These are phyloP conservation scores for Euspilapteryx auroguttella DNA, from an alignment of 2,888 invertebrate species.

Conservation along the genomic window DNA sequence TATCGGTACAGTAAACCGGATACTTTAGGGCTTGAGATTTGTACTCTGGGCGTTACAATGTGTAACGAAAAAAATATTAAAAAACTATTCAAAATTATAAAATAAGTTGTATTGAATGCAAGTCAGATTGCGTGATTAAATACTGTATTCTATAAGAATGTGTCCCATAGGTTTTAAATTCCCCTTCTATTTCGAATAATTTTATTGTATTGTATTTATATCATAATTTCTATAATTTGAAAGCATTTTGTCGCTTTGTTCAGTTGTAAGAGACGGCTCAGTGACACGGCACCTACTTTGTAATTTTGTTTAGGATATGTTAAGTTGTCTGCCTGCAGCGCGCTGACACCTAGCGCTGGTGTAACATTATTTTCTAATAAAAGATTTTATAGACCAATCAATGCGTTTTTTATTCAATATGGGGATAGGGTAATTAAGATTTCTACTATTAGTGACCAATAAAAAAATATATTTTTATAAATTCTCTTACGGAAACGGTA, in stretches of 20 bases:
- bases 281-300: no score
- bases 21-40: conserved; percentile 8
- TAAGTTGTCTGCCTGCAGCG: no score
- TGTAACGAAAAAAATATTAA: not conserved
- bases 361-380: conserved; percentile 49
- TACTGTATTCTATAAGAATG: no score
- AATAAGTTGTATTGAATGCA: conserved; percentile 2
- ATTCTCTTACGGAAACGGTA: no score
- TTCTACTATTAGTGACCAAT: no score
- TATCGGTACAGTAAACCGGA: conserved; percentile 18
- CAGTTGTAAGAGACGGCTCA: no score
- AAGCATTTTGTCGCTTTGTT: conserved; percentile 29
- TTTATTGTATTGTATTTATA: conserved; percentile 46
- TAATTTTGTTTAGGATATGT: no score
- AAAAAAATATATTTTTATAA: no score
- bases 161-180: conserved; percentile 4
- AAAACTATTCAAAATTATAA: conserved; percentile 1
- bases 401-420: conserved; percentile 13
- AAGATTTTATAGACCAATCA: conserved; percentile 48
- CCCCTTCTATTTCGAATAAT: conserved; percentile 9
- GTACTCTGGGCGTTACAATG: not conserved
- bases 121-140: conserved; percentile 8
- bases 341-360: conserved; percentile 15
- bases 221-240: conserved; percentile 34
- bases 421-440: no score